Evolutionary conservation across 2,113 vertebrate species (phyloP), one percentile per base, ranked within the genome.

Genomic region (Prionailurus bengalensis): DNA sequence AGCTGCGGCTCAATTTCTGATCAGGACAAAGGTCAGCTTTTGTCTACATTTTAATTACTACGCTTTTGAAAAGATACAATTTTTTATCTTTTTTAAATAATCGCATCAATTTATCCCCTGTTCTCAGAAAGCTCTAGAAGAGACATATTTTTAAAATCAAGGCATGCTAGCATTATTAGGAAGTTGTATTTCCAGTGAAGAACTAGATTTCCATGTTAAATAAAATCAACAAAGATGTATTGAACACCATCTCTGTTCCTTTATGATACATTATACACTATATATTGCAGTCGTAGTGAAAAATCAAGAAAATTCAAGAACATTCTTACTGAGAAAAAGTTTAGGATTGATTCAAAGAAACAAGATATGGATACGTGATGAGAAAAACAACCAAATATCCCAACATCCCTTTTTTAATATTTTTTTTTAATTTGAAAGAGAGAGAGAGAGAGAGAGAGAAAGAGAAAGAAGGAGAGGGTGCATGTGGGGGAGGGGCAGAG

Each of bases 181-280:
- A 93, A 85, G 48, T 82, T 66, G 7, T 80, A 66, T 79, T 92
- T 92, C 66, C 39, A 81, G 66, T 25, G 71, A 96, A 87, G 96
- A 88, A 71, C 74, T 76, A n/a, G n/a, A 66, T 86, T 95, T 76
- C 42, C 33, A 78, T 33, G 17, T 36, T 74, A 95, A 76, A 58
- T 91, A 74, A 90, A 89, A 79, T 61, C 39, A 94, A 42, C 15
- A n/a, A 45, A 89, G 42, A 91, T 21, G 31, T 70, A 89, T 9
- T 31, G 63, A 70, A 31, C 4, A n/a, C 45, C 29, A 78, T 65
- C 58, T 68, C 5, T 14, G 10, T 55, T 19, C 36, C 25, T 87
- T 45, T 31, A 3, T 61, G 25, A 61, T 63, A 58, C 23, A 83
- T 80, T 36, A 88, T 4, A 45, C n/a, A 58, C 27, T 42, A 73